Base-by-base conservation (phyloP, 2,113 vertebrate genomes). In the Scopus umbretta region DNA sequence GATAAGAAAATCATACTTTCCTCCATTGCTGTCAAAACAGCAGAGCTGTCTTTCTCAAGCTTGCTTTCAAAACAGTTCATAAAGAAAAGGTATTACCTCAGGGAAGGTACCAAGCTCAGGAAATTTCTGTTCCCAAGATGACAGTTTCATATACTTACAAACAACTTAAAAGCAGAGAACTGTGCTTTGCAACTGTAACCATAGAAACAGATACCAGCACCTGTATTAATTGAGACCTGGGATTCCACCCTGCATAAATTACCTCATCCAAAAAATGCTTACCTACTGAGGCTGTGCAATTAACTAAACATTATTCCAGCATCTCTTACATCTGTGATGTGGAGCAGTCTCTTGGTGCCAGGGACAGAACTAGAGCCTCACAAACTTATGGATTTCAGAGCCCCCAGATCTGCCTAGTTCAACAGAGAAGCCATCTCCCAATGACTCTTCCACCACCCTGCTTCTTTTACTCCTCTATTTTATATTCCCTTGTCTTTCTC, bases 161-260 rank as follows among this genome's bases (percentile, higher is more conserved):
- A 92, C 70, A 97, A 71, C 53, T 86, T 92, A 61, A 82, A 96
- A 88, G 58, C 30, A 29, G 74, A 92, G 32, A 34, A 49, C 42
- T 95, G 59, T 67, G 49, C 63, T 94, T 70, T 94, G 84, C 50
- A 73, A 55, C 38, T 82, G 89, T 94, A 92, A 90, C 94, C 86
- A 94, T 53, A 86, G 94, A 80, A 97, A 94, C 92, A 78, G 80
- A 70, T 82, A 86, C 19, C 38, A 92, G 86, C 62, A 91, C n/a
- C 53, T 73, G 55, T 65, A 73, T 86, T 91, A 87, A 80, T 15
- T 91, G 63, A 47, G n/a, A 88, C 36, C 74, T 78, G 89, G 74
- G 91, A 91, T 96, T 91, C 91, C 59, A 75, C 50, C 66, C 66
- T 78, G 84, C 62, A 76, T 88, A 88, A 92, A 82, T 70, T 90